Evolutionary conservation across 2,113 vertebrate genomes (phyloP), one percentile per base, ranked within the genome.

Genomic region (Dicerorhinus sumatrensis): DNA sequence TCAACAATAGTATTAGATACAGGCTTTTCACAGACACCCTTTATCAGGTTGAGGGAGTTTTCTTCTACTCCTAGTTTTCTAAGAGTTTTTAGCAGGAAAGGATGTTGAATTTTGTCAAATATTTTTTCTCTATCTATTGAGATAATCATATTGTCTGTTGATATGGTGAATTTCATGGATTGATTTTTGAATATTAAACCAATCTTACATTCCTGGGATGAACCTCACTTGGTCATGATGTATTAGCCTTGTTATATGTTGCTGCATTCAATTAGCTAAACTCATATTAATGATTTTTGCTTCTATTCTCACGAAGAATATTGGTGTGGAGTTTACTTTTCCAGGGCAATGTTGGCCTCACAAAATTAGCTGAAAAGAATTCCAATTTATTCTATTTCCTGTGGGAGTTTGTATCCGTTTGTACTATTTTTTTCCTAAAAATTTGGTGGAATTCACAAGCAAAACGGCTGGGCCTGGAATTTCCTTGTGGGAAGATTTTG

Each of bases 91-190:
- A 82, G 76, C 25, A 81, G 20, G 29, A 92, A 77, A 33, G 27
- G 21, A 33, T 89, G 16, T 60, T 94, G 25, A 90, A 83, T 77
- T 89, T 56, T 96, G 23, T 48, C 58, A 81, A 60, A 88, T n/a
- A 67, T 5, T 73, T 56, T 82, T 91, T 67, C 81, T 73, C 77
- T 51, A 16, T 51, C 48, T 48, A 48, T 48, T 86, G 65, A 69
- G 31, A 76, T 76, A 7, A 84, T 56, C 33, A 56, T 31, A 20
- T 31, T 0, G 39, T 75, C 13, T 79, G 1, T 56, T 79, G 63
- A 87, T 36, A 58, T 4, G 8, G 13, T 70, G 29, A 92, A 89
- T 21, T 72, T 1, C 18, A 51, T 54, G 69, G 36, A 58, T 18
- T 84, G 60, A 58, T 63, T 69, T 85, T 91, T 42, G 0, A 81